Conservation (phyloP, 1,140 invertebrate species). For the Drosophila ironensis region DNA sequence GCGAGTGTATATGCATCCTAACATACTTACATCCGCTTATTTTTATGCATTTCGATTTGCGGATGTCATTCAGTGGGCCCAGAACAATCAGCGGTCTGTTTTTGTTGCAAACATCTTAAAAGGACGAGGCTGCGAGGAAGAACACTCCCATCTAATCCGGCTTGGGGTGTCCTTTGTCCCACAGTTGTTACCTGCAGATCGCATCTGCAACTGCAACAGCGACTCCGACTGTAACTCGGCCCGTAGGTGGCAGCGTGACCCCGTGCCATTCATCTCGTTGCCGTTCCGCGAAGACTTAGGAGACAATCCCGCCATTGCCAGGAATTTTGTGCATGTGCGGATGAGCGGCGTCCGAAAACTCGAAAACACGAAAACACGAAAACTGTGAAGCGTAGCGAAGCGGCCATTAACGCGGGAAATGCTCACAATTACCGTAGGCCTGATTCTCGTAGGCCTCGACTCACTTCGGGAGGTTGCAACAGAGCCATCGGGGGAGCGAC, state of each 20-base stretch:
- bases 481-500: background rate
- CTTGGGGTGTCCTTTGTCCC: constrained; percentile 46
- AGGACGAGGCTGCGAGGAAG: constrained; percentile 48
- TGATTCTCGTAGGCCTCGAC: background rate
- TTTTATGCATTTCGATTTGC: constrained; percentile 16
- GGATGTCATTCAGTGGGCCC: constrained; percentile 50
- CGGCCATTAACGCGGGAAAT: constrained; percentile 37
- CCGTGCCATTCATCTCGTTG: constrained; percentile 56
- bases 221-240: too few species aligned
- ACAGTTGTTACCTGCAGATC: constrained; percentile 47
- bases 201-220: constrained; percentile 64
- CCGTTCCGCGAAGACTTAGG: constrained; percentile 46
- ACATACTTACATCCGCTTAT: constrained; percentile 20
- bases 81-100: constrained; percentile 48
- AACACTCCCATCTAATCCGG: constrained; percentile 68
- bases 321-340: constrained; percentile 41
- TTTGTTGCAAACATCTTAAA: constrained; percentile 43
- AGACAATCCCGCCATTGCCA: constrained; percentile 45
- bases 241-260: constrained; percentile 51
- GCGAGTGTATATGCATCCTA: background rate
- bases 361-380: too few species aligned
- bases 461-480: background rate
- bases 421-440: constrained; percentile 47
- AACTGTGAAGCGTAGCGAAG: constrained; percentile 56
- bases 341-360: constrained; percentile 6